These are phyloP conservation scores for Holothuria leucospilota DNA, from an alignment of 53 echinoderm and acorn worm species.

Conservation along the genomic window DNA sequence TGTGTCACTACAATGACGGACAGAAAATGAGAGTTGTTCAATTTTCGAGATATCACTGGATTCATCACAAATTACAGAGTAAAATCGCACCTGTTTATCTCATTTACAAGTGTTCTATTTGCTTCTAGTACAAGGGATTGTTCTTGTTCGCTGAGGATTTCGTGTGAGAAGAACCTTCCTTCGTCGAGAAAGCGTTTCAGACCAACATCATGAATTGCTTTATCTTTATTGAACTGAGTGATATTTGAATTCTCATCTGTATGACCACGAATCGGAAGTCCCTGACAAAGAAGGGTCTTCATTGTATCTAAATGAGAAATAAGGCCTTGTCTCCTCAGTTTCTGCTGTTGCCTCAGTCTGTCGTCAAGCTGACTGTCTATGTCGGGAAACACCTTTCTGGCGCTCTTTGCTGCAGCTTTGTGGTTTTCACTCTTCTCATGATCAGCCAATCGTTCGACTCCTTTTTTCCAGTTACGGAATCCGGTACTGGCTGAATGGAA, in stretches of 20 bases:
- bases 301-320: background rate
- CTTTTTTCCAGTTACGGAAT: constrained; percentile 5
- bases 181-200: no score
- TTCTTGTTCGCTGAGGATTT: background rate
- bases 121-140: constrained; percentile 1
- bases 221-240: no score
- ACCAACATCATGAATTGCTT: no score
- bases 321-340: constrained; percentile 1
- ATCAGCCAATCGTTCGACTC: background rate
- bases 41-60: background rate
- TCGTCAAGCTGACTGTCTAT: background rate
- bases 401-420: background rate
- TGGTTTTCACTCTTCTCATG: background rate
- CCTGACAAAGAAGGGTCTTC: background rate
- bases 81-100: background rate
- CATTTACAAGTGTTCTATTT: background rate
- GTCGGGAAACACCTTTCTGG: background rate
- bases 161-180: background rate
- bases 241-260: background rate
- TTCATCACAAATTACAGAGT: constrained; percentile 5
- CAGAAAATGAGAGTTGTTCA: background rate
- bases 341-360: no score
- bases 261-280: background rate
- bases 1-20: background rate
- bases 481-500: background rate